Evolutionary conservation across 1,140 invertebrate species (phyloP).

Genomic region (Metopolophium dirhodum): DNA sequence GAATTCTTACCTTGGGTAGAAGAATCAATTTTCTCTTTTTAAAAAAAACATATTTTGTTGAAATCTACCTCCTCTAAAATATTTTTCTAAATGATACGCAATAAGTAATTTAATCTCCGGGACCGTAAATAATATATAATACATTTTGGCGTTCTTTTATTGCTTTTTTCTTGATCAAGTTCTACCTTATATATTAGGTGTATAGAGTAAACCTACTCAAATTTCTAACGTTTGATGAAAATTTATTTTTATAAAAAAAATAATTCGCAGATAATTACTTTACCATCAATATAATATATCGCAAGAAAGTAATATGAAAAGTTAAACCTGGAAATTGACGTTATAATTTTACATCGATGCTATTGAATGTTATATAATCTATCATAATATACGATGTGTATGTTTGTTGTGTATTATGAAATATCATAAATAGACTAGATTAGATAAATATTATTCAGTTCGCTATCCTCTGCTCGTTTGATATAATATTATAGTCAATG

Average conservation of each 20-base stretch:
- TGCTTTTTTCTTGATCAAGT: background rate
- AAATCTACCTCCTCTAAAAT: too few species aligned
- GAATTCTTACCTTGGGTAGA: background rate
- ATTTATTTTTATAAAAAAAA: background rate
- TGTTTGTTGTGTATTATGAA: background rate
- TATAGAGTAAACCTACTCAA: background rate
- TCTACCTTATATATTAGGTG: background rate
- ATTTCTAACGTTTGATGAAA: background rate
- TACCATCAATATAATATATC: background rate
- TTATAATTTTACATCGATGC: background rate
- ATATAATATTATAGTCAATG: background rate
- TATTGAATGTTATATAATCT: background rate
- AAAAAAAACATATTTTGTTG: background rate
- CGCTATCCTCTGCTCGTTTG: background rate
- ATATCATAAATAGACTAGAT: background rate
- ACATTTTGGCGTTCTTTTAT: background rate
- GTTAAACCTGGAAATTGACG: background rate
- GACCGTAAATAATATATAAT: background rate
- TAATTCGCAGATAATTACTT: background rate
- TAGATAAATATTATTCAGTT: background rate
- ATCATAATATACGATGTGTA: background rate
- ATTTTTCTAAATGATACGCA: background rate
- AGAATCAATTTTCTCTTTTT: background rate
- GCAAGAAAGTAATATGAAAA: background rate
- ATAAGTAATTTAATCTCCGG: background rate